A percentile compares a stretch with the other conserved stretches of the same genome.
Evolutionary conservation across 1,140 invertebrate genomes (phyloP).

Genomic region (Nixonia krombeini): DNA sequence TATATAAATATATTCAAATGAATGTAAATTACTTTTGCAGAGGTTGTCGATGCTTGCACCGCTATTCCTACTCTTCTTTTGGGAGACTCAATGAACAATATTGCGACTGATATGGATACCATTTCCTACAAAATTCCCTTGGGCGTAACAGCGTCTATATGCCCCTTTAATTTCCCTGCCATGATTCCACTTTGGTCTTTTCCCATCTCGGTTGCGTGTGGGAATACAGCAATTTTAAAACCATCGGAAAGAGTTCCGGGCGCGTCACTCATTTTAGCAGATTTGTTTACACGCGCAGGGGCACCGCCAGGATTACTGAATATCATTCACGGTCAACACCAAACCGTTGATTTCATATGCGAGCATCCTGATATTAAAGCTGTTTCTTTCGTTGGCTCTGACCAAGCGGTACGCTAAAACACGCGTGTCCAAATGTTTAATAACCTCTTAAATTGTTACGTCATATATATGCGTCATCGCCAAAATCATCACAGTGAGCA

Average conservation of each 20-base stretch:
- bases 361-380: constrained; percentile 96
- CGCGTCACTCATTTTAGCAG: constrained; percentile 94
- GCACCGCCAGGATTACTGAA: constrained; percentile 95
- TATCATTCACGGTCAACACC: constrained; percentile 95
- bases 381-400: constrained; percentile 98
- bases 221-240: constrained; percentile 85
- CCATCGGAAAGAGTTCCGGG: constrained; percentile 98
- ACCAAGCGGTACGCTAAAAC: constrained; percentile 82
- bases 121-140: constrained; percentile 91
- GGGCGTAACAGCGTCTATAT: constrained; percentile 89
- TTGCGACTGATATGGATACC: constrained; percentile 95
- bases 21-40: constrained; percentile 64
- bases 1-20: too few species aligned
- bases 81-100: constrained; percentile 92
- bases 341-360: constrained; percentile 97
- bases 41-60: constrained; percentile 97
- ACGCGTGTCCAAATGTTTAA: too few species aligned
- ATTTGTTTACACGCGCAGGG: constrained; percentile 91
- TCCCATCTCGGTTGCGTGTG: constrained; percentile 92
- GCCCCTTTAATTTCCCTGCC: constrained; percentile 97
- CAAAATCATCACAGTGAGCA: too few species aligned
- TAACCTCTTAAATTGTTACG: too few species aligned
- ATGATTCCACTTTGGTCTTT: constrained; percentile 99
- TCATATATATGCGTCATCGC: too few species aligned
- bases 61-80: constrained; percentile 91